Percentiles rank a stretch among this genome's conserved stretches.
These are phyloP conservation scores for Trogon melanurus DNA, from an alignment of 2,113 vertebrate species.

Conservation along the genomic window DNA sequence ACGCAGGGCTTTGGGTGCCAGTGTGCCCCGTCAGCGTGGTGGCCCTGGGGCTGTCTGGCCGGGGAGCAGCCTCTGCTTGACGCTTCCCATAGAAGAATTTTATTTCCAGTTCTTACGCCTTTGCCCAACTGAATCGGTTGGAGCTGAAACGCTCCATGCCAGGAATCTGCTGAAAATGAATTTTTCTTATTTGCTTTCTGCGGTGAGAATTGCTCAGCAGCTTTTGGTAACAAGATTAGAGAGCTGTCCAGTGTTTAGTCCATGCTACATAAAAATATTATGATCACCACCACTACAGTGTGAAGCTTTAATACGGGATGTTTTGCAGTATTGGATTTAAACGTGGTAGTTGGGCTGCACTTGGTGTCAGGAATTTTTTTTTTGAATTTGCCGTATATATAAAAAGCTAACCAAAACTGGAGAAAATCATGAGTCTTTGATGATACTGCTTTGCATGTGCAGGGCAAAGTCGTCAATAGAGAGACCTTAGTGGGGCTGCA, in stretches of 20 bases:
- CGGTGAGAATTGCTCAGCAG: not conserved
- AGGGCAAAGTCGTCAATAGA: not conserved
- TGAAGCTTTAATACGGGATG: not conserved
- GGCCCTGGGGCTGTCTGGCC: not conserved
- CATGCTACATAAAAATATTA: not conserved
- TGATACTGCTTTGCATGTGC: not conserved
- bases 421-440: not conserved
- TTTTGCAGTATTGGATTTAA: not conserved
- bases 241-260: not conserved
- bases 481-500: not conserved
- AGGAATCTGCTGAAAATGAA: not conserved
- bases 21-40: rapidly evolving
- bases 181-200: not conserved
- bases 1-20: not conserved
- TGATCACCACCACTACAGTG: not conserved
- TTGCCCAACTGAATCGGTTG: not conserved
- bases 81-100: not conserved
- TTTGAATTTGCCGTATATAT: not conserved
- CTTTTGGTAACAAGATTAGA: conserved; percentile 4
- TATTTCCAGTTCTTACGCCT: not conserved
- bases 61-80: not conserved
- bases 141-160: not conserved
- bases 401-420: not conserved
- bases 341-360: not conserved
- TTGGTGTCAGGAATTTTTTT: not conserved